A percentile compares a stretch with the other conserved stretches of the same genome.
Conservation (phyloP, 1,140 invertebrate species). For the Drusus annulatus region DNA sequence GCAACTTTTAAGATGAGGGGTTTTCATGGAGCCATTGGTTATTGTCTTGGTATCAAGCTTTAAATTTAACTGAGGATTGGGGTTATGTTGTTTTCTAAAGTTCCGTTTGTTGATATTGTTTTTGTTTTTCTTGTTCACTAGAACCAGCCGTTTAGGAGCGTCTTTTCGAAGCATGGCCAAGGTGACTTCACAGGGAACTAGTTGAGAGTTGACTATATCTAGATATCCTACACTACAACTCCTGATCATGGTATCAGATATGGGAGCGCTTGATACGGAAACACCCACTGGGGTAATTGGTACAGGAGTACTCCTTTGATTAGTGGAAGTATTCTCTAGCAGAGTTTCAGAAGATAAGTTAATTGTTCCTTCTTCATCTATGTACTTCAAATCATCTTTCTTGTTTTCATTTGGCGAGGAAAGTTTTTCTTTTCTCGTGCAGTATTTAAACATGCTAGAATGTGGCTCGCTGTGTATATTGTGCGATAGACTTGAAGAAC, state of each 20-base stretch:
- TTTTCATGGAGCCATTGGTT: conserved; percentile 37
- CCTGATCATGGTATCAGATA: conserved; percentile 81
- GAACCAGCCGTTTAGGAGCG: conserved; percentile 80
- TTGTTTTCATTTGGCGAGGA: conserved; percentile 58
- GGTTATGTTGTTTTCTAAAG: conserved; percentile 61
- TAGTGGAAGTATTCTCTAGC: conserved; percentile 61
- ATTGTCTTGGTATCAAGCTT: conserved; percentile 58
- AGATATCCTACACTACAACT: conserved; percentile 90
- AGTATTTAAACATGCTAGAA: conserved; percentile 50
- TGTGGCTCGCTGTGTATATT: conserved; percentile 43
- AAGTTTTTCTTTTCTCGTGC: conserved; percentile 53
- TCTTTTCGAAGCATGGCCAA: conserved; percentile 79
- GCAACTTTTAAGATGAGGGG: conserved; percentile 78
- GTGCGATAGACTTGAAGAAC: conserved; percentile 44
- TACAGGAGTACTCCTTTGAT: conserved; percentile 75
- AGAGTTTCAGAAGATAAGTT: conserved; percentile 61
- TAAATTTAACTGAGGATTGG: conserved; percentile 57
- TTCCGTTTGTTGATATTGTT: conserved; percentile 68
- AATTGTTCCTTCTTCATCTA: conserved; percentile 76
- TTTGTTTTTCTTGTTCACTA: conserved; percentile 78
- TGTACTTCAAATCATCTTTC: conserved; percentile 76
- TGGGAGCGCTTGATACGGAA: conserved; percentile 62
- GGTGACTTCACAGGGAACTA: conserved; percentile 82
- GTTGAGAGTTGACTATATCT: conserved; percentile 82
- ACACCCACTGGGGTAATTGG: conserved; percentile 76